Percentiles rank a stretch among this genome's conserved stretches.
Conservation (phyloP, 2,888 invertebrate genomes). For the Xiphydria camelus region DNA sequence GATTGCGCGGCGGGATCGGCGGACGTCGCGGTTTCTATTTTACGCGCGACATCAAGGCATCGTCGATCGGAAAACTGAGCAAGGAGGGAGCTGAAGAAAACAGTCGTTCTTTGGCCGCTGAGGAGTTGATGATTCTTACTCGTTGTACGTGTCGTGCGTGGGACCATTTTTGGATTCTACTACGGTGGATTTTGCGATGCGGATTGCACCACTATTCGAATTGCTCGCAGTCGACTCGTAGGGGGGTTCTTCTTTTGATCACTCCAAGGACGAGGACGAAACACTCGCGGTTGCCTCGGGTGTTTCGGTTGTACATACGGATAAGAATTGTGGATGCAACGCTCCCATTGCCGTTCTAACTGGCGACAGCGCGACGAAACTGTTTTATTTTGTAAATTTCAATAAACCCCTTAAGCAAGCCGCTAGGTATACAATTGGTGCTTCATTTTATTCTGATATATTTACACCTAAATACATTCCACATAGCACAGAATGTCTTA, state of each 20-base stretch:
- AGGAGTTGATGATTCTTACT: not conserved
- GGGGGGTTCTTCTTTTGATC: no score
- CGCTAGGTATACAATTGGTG: no score
- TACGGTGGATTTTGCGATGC: constrained; percentile 36
- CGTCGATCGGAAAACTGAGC: not conserved
- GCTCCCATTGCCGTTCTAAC: constrained; percentile 3
- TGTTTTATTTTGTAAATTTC: constrained; percentile 51
- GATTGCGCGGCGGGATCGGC: no score
- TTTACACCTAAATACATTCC: no score
- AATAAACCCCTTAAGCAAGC: constrained; percentile 50
- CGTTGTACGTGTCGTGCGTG: not conserved
- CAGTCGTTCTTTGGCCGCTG: not conserved
- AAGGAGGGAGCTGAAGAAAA: not conserved
- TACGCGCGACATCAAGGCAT: no score
- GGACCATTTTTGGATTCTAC: constrained; percentile 20
- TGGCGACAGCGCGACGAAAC: constrained; percentile 37
- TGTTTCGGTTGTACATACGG: no score
- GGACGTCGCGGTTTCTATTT: no score
- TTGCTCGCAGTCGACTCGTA: constrained; percentile 33
- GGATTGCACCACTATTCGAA: constrained; percentile 45
- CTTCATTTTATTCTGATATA: no score
- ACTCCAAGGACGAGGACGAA: no score
- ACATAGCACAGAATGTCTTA: no score
- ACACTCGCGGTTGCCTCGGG: no score
- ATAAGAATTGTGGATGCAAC: no score